Percentiles rank a stretch among this genome's conserved stretches.
These are phyloP conservation scores for Helicoverpa zea DNA, from an alignment of 1,140 invertebrate genomes.

Conservation along the genomic window DNA sequence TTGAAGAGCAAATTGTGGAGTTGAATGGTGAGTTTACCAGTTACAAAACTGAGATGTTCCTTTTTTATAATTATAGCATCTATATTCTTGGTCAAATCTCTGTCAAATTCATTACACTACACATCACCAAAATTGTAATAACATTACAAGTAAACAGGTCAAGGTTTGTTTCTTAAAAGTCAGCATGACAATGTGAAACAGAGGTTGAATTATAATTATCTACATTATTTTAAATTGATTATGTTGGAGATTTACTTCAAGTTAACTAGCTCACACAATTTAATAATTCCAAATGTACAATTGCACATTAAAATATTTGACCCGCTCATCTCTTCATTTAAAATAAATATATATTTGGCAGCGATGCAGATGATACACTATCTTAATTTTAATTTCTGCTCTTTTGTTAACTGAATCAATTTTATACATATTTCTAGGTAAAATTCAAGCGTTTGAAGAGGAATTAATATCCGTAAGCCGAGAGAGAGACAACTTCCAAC, in stretches of 20 bases:
- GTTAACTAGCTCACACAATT: background rate
- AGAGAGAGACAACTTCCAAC: conserved; percentile 78
- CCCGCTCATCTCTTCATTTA: too few relatives aligned
- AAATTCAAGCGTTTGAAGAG: conserved; percentile 81
- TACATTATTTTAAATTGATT: background rate
- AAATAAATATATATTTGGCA: too few relatives aligned
- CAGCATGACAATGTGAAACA: conserved; percentile 5
- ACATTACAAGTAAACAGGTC: background rate
- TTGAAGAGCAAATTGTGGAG: conserved; percentile 81
- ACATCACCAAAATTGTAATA: too few relatives aligned
- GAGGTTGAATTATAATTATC: background rate
- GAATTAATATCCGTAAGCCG: conserved; percentile 80
- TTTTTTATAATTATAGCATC: background rate
- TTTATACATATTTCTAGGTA: conserved; percentile 63
- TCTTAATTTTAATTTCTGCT: too few relatives aligned
- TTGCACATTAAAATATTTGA: background rate
- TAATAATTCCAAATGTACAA: background rate
- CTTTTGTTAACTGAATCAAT: too few relatives aligned
- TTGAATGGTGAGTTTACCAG: conserved; percentile 70
- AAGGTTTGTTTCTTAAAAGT: background rate
- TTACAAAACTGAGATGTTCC: background rate
- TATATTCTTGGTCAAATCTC: too few relatives aligned
- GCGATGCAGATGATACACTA: too few relatives aligned
- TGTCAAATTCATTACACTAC: too few relatives aligned
- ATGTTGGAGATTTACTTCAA: background rate